These are phyloP conservation scores for Hoplostethus atlanticus DNA, from an alignment of 2,797 vertebrate genomes.

Conservation along the genomic window DNA sequence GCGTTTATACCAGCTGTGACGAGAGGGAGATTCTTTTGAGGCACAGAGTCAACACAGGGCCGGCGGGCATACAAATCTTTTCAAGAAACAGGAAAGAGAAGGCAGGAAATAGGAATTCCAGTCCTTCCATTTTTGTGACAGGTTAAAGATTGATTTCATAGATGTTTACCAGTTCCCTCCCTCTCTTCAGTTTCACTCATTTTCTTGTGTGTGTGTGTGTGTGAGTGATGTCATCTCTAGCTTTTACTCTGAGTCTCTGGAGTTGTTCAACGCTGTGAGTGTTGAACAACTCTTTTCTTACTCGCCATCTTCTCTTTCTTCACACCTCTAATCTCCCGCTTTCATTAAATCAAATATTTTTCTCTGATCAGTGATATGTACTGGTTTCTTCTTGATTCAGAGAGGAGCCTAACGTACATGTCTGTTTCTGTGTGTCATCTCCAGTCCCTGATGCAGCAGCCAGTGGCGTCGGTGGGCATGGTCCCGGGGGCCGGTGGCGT, in stretches of 20 bases:
- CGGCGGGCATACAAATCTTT: conserved; percentile 20
- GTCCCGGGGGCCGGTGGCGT: conserved; percentile 83
- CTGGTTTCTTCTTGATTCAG: not conserved
- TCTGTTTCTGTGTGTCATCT: not conserved
- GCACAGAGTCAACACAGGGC: conserved; percentile 19
- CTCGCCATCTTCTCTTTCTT: not conserved
- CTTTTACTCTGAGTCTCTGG: not conserved
- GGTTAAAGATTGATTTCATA: not conserved
- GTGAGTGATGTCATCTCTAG: not conserved
- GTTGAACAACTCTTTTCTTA: not conserved
- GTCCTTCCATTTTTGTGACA: conserved; percentile 11
- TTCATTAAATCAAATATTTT: not conserved
- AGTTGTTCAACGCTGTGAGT: too few relatives aligned
- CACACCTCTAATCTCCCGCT: too few relatives aligned
- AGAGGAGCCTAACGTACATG: conserved; percentile 46
- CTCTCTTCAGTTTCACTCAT: not conserved
- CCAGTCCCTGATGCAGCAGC: conserved; percentile 85
- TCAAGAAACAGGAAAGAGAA: conserved; percentile 32
- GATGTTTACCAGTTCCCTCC: not conserved
- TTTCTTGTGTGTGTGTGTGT: not conserved
- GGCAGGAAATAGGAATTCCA: not conserved
- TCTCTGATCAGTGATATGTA: not conserved
- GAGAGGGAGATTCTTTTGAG: conserved; percentile 10
- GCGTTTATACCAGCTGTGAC: conserved; percentile 14
- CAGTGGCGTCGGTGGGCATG: conserved; percentile 87